Conservation (phyloP, 2,113 vertebrate genomes). For the Chionomys nivalis region DNA sequence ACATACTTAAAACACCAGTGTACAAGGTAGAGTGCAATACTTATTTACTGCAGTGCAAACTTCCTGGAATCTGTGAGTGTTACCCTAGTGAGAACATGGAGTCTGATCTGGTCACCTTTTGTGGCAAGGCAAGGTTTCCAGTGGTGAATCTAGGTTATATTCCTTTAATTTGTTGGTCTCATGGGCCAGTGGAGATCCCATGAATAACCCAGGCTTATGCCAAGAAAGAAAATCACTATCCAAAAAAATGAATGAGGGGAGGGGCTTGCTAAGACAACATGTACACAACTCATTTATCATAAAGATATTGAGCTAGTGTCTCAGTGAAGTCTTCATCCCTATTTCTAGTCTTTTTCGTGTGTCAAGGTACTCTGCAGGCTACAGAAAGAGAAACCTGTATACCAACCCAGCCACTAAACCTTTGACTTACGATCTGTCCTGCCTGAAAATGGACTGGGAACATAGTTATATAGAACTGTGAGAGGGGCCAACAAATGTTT, state of each 20-base stretch:
- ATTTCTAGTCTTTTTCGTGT: neutral
- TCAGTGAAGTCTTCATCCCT: fast-evolving
- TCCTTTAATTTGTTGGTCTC: neutral
- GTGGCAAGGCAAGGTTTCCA: neutral
- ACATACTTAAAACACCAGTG: neutral
- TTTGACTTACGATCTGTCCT: neutral
- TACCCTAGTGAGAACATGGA: neutral
- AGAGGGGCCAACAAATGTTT: neutral
- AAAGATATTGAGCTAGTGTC: too few species aligned
- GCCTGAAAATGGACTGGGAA: neutral
- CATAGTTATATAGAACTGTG: neutral
- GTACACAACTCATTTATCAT: neutral
- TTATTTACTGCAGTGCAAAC: neutral
- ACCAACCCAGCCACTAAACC: too few species aligned
- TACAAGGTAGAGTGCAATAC: neutral
- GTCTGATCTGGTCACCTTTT: neutral
- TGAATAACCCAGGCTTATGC: neutral
- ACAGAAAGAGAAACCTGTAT: neutral
- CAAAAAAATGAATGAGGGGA: too few species aligned
- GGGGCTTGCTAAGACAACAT: neutral
- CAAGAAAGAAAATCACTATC: neutral
- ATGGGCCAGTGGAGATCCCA: fast-evolving
- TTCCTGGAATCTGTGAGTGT: neutral
- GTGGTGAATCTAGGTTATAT: neutral
- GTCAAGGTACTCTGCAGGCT: fast-evolving